These are phyloP conservation scores for Neotoxoptera formosana DNA, from an alignment of 1,140 invertebrate species.

Conservation along the genomic window DNA sequence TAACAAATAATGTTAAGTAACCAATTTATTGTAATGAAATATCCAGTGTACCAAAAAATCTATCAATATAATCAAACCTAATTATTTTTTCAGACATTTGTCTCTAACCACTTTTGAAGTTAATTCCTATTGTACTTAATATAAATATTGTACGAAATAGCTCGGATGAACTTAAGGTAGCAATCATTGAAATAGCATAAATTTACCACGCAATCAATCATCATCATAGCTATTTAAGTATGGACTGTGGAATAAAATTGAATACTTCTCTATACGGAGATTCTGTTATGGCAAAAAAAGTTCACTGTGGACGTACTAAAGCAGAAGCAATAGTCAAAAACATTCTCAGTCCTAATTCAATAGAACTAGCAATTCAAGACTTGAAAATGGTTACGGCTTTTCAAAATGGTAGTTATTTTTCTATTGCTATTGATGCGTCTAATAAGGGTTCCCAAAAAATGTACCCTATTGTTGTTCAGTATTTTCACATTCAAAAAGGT, in stretches of 20 bases:
- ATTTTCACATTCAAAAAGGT: constrained; percentile 53
- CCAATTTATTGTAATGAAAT: too few species aligned
- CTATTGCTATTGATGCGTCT: constrained; percentile 30
- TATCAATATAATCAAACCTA: too few species aligned
- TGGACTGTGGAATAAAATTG: constrained; percentile 15
- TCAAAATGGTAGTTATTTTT: constrained; percentile 1
- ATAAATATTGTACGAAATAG: too few species aligned
- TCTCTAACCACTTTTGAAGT: too few species aligned
- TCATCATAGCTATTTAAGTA: constrained; percentile 21
- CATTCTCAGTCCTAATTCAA: neutral
- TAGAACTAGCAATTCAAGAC: neutral
- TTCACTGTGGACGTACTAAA: constrained; percentile 5
- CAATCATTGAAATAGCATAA: neutral
- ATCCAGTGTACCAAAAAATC: too few species aligned
- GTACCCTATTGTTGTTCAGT: constrained; percentile 7
- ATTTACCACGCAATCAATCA: neutral
- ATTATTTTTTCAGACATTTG: too few species aligned
- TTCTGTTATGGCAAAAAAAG: neutral
- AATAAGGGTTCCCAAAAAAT: constrained; percentile 8
- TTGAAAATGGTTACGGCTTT: neutral
- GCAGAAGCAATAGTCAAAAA: constrained; percentile 11
- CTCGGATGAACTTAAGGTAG: neutral
- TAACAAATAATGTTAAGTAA: too few species aligned
- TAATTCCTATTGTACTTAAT: too few species aligned
- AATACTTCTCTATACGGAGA: neutral